Evolutionary conservation across 2,888 invertebrate species (phyloP).

Genomic region (Cephalotes varians): DNA sequence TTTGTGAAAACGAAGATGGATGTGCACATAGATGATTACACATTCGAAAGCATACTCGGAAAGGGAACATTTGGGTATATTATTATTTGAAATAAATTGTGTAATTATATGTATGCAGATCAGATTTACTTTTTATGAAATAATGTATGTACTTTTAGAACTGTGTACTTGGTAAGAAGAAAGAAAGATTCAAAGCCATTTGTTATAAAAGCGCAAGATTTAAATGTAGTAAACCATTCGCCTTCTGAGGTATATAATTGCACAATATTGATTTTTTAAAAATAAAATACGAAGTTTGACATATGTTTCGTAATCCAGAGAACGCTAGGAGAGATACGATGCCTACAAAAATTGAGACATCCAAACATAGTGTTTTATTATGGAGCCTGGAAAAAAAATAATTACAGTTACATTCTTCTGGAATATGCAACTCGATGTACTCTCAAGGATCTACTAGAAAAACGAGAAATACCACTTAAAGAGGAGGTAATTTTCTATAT

Average conservation of each 20-base stretch:
- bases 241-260: conserved; percentile 67
- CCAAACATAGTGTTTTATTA: conserved; percentile 83
- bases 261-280: conserved; percentile 4
- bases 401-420: conserved; percentile 90
- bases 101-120: background rate
- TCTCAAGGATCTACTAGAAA: conserved; percentile 90
- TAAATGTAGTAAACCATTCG: conserved; percentile 63
- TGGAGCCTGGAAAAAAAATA: conserved; percentile 80
- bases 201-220: conserved; percentile 78
- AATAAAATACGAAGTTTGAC: conserved; percentile 3
- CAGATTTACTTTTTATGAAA: background rate
- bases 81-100: conserved; percentile 39
- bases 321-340: conserved; percentile 78
- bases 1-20: conserved; percentile 38
- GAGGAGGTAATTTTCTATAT: conserved; percentile 74
- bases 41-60: conserved; percentile 74
- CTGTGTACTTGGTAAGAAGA: conserved; percentile 78
- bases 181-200: conserved; percentile 77
- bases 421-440: conserved; percentile 94
- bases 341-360: conserved; percentile 80
- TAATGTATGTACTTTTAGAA: conserved; percentile 66
- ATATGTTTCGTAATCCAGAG: conserved; percentile 65
- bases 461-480: conserved; percentile 75
- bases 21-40: conserved; percentile 63
- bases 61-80: conserved; percentile 79